Evolutionary conservation across 2,888 invertebrate species (phyloP).

Genomic region (Drosophila imparisetae): DNA sequence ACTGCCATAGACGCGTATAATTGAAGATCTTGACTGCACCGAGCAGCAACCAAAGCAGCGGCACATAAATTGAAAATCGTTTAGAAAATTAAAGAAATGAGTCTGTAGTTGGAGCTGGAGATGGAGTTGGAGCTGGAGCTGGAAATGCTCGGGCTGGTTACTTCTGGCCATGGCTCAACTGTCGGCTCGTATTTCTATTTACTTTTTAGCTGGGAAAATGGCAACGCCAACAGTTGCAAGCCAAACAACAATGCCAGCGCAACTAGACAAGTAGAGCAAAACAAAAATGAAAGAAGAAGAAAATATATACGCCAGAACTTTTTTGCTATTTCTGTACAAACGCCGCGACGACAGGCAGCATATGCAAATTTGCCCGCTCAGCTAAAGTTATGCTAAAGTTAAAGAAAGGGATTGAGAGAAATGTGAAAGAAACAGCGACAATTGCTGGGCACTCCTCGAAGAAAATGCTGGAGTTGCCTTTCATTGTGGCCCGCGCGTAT

Average conservation of each 20-base stretch:
- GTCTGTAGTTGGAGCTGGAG: constrained; percentile 30
- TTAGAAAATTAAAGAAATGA: constrained; percentile 68
- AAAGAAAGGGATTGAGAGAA: constrained; percentile 36
- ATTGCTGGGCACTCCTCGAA: constrained; percentile 50
- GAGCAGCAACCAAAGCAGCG: constrained; percentile 3
- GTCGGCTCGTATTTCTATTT: constrained; percentile 55
- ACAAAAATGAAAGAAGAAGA: constrained; percentile 53
- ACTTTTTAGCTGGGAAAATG: constrained; percentile 46
- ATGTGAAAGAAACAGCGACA: constrained; percentile 41
- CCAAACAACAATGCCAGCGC: constrained; percentile 26
- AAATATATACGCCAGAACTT: constrained; percentile 53
- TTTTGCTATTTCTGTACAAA: constrained; percentile 33
- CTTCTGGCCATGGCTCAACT: constrained; percentile 43
- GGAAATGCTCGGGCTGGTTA: constrained; percentile 2
- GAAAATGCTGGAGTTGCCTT: constrained; percentile 48
- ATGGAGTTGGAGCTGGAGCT: constrained; percentile 1
- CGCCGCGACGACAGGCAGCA: constrained; percentile 65
- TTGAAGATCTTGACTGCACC: constrained; percentile 52
- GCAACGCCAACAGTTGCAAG: constrained; percentile 61
- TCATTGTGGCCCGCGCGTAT: constrained; percentile 32
- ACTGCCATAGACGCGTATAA: constrained; percentile 42
- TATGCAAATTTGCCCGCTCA: constrained; percentile 66
- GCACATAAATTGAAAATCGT: constrained; percentile 70
- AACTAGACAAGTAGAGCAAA: constrained; percentile 57
- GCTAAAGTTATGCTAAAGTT: constrained; percentile 39